Percentiles rank a stretch among this genome's conserved stretches.
phyloP scores from a whole-genome alignment of 2,113 vertebrate genomes.

The Telmatochromis bifrenatus region DNA sequence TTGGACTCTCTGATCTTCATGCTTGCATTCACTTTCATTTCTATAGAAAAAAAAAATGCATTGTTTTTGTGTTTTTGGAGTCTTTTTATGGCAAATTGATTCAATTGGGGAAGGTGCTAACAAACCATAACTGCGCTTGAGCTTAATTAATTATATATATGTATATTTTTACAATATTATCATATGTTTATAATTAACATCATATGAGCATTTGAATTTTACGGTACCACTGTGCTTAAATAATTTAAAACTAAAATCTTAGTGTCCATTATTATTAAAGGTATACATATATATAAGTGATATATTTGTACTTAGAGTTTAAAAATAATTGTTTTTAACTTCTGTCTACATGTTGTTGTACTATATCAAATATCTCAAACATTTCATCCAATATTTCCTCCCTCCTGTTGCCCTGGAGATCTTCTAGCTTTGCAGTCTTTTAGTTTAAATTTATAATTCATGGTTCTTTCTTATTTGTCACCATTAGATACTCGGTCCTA shows the following conservation, averaged over 20 bases:
- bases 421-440: neutral
- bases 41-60: neutral
- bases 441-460: neutral
- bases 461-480: neutral
- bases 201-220: neutral
- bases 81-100: neutral
- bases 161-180: neutral
- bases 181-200: neutral
- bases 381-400: neutral
- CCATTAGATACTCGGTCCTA: neutral
- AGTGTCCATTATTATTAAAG: neutral
- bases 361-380: neutral
- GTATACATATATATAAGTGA: neutral
- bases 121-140: neutral
- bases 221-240: neutral
- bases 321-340: neutral
- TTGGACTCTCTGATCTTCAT: neutral
- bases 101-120: neutral
- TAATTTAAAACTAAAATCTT: neutral
- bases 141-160: neutral
- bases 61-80: neutral
- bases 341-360: neutral
- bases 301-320: neutral
- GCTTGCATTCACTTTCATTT: neutral
- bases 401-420: neutral